phyloP scores from a whole-genome alignment of 2,113 vertebrate species.

The Penelope pileata region DNA sequence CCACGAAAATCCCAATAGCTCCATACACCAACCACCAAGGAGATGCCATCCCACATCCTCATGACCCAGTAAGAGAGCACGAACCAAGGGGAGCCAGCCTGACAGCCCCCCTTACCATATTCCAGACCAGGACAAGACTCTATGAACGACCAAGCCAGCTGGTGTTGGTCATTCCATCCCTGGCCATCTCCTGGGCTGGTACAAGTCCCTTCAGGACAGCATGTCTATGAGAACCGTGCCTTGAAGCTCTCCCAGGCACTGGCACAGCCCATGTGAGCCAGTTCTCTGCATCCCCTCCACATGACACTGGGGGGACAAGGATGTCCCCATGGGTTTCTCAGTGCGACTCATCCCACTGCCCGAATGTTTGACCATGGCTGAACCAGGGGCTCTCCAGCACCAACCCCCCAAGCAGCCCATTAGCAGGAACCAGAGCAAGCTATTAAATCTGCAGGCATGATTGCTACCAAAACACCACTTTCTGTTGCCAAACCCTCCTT shows the following conservation, averaged over 20 bases:
- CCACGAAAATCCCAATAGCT: background rate
- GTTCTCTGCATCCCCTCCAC: background rate
- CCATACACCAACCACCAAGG: background rate
- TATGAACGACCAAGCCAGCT: background rate
- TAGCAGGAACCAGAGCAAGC: background rate
- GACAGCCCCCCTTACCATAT: background rate
- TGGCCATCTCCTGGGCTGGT: rapidly evolving
- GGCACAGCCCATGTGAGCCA: background rate
- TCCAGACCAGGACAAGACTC: background rate
- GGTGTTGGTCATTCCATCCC: background rate
- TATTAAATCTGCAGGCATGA: rapidly evolving
- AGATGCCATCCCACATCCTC: background rate
- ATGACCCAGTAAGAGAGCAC: background rate
- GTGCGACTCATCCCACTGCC: rapidly evolving
- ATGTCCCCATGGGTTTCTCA: background rate
- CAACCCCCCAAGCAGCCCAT: too few species aligned
- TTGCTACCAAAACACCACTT: background rate
- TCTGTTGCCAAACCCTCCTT: background rate
- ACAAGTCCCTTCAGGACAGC: background rate
- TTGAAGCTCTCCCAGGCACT: background rate
- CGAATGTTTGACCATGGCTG: background rate
- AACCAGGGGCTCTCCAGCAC: background rate
- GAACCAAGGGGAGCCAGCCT: background rate
- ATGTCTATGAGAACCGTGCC: background rate
- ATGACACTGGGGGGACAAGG: background rate